phyloP scores from a whole-genome alignment of 2,888 invertebrate species.

The Xylota segnis region DNA sequence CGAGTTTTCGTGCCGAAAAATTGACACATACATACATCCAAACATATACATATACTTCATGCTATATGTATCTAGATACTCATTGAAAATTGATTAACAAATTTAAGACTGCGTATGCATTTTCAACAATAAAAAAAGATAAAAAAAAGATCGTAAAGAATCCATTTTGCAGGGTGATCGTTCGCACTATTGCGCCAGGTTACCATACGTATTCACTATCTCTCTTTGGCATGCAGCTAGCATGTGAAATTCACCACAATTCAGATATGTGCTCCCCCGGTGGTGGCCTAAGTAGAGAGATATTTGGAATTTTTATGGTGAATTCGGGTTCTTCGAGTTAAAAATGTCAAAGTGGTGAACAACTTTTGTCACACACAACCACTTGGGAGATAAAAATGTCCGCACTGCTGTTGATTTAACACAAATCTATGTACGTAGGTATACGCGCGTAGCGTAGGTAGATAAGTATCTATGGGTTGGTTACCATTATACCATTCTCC shows the following conservation, averaged over 20 bases:
- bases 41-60: background rate
- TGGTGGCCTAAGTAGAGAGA: constrained; percentile 9
- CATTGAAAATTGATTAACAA: background rate
- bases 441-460: constrained; percentile 51
- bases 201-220: constrained; percentile 15
- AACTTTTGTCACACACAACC: constrained; percentile 58
- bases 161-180: constrained; percentile 29
- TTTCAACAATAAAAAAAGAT: background rate
- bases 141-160: background rate
- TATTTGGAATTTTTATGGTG: constrained; percentile 59
- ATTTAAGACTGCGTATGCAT: constrained; percentile 4
- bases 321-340: constrained; percentile 35
- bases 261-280: constrained; percentile 2
- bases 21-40: background rate
- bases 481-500: constrained; percentile 36
- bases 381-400: constrained; percentile 51
- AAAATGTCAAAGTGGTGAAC: constrained; percentile 66
- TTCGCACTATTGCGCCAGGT: constrained; percentile 50
- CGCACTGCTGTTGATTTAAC: constrained; percentile 64
- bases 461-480: constrained; percentile 51
- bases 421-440: constrained; percentile 21
- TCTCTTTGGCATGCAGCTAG: constrained; percentile 24
- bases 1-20: constrained; percentile 27
- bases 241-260: constrained; percentile 32
- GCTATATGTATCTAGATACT: background rate